These are phyloP conservation scores for Nasua narica DNA, from an alignment of 2,797 vertebrate species.

Conservation along the genomic window DNA sequence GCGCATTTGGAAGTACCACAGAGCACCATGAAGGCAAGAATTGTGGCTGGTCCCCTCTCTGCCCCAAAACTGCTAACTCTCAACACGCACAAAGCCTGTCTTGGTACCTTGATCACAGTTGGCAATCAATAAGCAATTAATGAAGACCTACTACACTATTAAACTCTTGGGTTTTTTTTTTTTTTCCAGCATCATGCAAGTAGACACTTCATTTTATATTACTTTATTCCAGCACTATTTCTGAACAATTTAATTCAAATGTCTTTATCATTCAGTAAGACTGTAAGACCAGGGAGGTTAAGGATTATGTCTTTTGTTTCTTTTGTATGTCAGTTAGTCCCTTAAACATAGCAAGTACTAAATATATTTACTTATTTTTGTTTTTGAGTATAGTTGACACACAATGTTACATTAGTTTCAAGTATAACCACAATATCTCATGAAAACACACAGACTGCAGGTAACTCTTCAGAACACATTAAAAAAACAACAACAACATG, in stretches of 20 bases:
- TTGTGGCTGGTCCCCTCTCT: background rate
- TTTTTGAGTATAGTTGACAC: background rate
- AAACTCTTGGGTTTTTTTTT: background rate
- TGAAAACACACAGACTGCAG: background rate
- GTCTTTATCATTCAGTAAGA: background rate
- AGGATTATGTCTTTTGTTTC: background rate
- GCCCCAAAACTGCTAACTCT: background rate
- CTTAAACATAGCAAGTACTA: background rate
- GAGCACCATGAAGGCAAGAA: background rate
- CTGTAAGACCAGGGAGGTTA: background rate
- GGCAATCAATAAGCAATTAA: background rate
- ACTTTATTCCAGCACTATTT: background rate
- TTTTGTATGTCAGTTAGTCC: background rate
- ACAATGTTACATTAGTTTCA: background rate
- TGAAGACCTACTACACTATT: background rate
- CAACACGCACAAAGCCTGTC: background rate
- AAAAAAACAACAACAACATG: background rate
- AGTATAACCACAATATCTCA: background rate
- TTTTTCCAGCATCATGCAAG: background rate
- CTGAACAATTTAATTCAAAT: background rate
- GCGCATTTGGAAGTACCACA: background rate
- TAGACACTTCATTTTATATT: background rate
- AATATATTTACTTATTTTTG: background rate
- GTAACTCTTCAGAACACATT: background rate
- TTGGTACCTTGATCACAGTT: background rate